Evolutionary conservation across 1,140 invertebrate species (phyloP).

Genomic region (Temnothorax curvispinosus): DNA sequence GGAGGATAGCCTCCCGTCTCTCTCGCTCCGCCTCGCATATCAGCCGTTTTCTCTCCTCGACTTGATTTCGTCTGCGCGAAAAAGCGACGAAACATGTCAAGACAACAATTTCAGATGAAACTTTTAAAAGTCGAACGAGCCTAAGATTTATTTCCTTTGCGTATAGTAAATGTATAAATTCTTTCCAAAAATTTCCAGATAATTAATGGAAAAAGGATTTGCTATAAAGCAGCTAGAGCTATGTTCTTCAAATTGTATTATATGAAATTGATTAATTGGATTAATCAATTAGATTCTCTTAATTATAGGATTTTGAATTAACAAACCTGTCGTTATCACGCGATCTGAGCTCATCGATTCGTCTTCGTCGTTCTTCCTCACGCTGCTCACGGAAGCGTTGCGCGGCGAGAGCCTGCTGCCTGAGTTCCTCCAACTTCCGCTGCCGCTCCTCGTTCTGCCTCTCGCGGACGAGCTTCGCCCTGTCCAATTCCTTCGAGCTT

Average conservation of each 20-base stretch:
- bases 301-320: background rate
- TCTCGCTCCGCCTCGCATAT: conserved; percentile 95
- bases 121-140: background rate
- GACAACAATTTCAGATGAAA: background rate
- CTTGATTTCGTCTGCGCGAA: conserved; percentile 86
- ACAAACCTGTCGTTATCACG: conserved; percentile 90
- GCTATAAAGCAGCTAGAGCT: background rate
- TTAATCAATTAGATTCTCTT: background rate
- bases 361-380: conserved; percentile 92
- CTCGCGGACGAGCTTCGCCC: conserved; percentile 89
- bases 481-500: conserved; percentile 83
- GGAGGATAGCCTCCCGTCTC: conserved; percentile 92
- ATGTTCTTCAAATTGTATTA: background rate
- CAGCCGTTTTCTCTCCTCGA: conserved; percentile 94
- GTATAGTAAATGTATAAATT: background rate
- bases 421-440: conserved; percentile 93
- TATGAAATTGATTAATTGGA: background rate
- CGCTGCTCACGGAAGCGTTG: conserved; percentile 95
- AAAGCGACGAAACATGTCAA: background rate
- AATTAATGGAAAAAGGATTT: background rate
- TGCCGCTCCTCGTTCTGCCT: conserved; percentile 94
- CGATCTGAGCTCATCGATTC: conserved; percentile 92
- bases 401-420: conserved; percentile 93
- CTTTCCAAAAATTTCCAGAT: background rate
- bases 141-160: background rate